phyloP scores from a whole-genome alignment of 2,113 vertebrate species.

The Microtus montanus region DNA sequence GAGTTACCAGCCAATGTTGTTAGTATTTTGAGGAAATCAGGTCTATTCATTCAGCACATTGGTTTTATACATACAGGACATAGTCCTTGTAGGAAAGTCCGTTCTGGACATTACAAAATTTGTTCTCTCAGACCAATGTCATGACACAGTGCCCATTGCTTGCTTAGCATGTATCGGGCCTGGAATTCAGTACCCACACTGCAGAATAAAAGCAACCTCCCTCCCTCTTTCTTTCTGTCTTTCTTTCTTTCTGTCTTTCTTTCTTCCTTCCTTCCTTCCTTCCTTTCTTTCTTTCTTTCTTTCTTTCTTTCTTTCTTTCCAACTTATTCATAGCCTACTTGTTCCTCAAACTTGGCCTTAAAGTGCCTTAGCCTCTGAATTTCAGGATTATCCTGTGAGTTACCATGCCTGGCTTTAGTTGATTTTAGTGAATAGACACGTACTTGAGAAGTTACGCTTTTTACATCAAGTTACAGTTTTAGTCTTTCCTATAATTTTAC shows the following conservation, averaged over 20 bases:
- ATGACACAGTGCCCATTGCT: not conserved
- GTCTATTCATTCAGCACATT: conserved; percentile 10
- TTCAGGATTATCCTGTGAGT: not conserved
- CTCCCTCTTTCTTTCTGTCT: too few species aligned
- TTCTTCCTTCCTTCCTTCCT: too few species aligned
- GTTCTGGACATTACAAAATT: not conserved
- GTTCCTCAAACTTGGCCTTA: not conserved
- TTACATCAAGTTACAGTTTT: conserved; percentile 5
- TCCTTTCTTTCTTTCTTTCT: not conserved
- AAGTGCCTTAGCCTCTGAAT: too few species aligned
- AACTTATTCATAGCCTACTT: not conserved
- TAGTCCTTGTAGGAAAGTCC: not conserved
- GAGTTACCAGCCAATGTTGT: not conserved
- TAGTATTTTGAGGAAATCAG: not conserved
- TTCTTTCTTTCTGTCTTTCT: too few species aligned
- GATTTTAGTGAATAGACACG: conserved; percentile 10
- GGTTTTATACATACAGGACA: not conserved
- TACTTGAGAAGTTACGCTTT: not conserved
- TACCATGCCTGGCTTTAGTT: not conserved
- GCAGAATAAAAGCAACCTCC: not conserved
- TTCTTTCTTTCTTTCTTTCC: not conserved
- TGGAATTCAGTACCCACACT: not conserved
- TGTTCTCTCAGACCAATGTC: not conserved
- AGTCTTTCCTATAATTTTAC: not conserved
- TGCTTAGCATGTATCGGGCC: too few species aligned